Base-by-base conservation (phyloP, 2,113 vertebrate genomes). In the Leptosomus discolor region DNA sequence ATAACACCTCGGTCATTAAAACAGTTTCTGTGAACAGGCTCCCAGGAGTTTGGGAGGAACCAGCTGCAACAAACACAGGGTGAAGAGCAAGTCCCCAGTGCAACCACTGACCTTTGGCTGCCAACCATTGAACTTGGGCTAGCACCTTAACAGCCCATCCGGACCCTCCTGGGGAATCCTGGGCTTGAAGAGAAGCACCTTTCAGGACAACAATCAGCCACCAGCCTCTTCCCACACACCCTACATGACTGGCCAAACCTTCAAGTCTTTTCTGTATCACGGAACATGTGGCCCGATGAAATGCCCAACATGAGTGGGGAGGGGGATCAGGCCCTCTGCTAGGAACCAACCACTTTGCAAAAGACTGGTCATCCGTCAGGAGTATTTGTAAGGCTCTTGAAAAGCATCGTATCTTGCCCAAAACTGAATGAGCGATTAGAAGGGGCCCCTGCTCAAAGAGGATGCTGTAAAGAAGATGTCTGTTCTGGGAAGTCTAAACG, bases 1-100 rank as follows among this genome's bases (percentile, higher is more conserved):
- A 3, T 3, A 60, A 37, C 65, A 27, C 54, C 7, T 3, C 0
- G 4, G 12, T 19, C 48, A 51, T 6, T 29, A 9, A 19, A 39
- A 11, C 34, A 7, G 5, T 11, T 57, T 50, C 32, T 58, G 67
- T 19, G n/a, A 12, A 34, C 9, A 17, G 22, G 30, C 5, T 75
- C 9, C 15, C 71, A 39, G 43, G 23, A 75, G 17, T 20, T 19
- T 26, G 43, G 26, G 61, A 34, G 22, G 65, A 85, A 53, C 30
- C 27, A 48, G 23, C 32, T 27, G 23, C 41, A 61, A 16, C 68
- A 85, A 75, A 37, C 32, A 26, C 1, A 1, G 34, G 8, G 17
- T 3, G 2, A 9, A 3, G 3, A 53, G 48, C 12, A 64, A 30
- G 50, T 57, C 67, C 54, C 48, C 26, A 14, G 45, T 5, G 51